phyloP scores from a whole-genome alignment of 2,888 invertebrate species.

The Mantis religiosa region DNA sequence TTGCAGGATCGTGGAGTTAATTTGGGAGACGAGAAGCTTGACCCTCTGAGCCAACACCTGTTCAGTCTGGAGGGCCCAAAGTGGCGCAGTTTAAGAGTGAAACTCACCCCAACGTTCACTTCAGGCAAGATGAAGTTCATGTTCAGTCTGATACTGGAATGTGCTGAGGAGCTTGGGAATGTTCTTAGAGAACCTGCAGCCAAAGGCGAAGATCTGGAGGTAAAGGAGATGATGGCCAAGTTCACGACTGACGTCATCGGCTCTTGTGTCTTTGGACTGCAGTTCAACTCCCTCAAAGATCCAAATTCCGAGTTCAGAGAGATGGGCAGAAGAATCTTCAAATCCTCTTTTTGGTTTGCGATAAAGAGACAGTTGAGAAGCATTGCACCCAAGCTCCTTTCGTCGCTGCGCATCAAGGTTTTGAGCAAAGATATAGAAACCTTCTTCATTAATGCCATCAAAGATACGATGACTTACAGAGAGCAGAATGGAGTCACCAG shows the following conservation, averaged over 20 bases:
- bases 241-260: conserved; percentile 32
- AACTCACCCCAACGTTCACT: conserved; percentile 39
- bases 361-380: conserved; percentile 21
- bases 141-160: conserved; percentile 34
- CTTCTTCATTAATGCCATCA: conserved; percentile 27
- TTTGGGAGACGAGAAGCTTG: conserved; percentile 11
- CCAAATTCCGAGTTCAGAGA: conserved; percentile 28
- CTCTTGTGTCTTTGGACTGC: conserved; percentile 30
- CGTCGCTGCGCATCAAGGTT: not conserved
- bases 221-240: conserved; percentile 29
- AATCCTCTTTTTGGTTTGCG: conserved; percentile 5
- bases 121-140: conserved; percentile 39
- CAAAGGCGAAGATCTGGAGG: conserved; percentile 4
- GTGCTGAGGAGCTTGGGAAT: conserved; percentile 23
- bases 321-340: conserved; percentile 29
- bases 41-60: conserved; percentile 27
- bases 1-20: not conserved
- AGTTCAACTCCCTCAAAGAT: conserved; percentile 29
- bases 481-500: conserved; percentile 18
- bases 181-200: not conserved
- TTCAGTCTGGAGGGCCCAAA: conserved; percentile 32
- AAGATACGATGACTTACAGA: conserved; percentile 24
- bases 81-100: conserved; percentile 38
- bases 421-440: conserved; percentile 9
- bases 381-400: conserved; percentile 21